Evolutionary conservation across 2,113 vertebrate species (phyloP).

Genomic region (human): DNA sequence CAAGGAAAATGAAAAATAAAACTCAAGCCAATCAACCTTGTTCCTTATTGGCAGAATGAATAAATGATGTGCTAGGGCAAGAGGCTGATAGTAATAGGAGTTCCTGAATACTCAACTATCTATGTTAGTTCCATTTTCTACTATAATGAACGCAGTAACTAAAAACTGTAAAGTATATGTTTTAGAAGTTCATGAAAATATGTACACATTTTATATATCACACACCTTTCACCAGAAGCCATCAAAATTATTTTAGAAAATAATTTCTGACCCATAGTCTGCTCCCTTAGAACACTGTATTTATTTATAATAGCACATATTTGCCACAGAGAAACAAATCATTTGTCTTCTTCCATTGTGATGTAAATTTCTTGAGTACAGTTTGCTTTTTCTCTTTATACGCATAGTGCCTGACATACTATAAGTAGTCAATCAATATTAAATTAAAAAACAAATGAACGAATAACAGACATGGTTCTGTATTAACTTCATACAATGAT

Average conservation of each 20-base stretch:
- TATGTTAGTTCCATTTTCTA: conserved; percentile 47
- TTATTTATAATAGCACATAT: not conserved
- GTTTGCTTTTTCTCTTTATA: conserved; percentile 18
- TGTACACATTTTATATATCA: not conserved
- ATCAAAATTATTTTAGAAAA: conserved; percentile 8
- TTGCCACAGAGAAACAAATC: not conserved
- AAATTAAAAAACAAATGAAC: conserved; percentile 6
- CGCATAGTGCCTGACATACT: not conserved
- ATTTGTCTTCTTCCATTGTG: not conserved
- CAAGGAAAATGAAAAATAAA: conserved; percentile 46
- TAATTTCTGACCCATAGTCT: not conserved
- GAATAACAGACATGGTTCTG: not conserved
- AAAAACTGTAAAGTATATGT: conserved; percentile 33
- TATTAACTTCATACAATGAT: not conserved
- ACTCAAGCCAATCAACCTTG: conserved; percentile 31
- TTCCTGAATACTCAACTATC: not conserved
- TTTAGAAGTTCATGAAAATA: conserved; percentile 59
- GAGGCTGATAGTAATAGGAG: not conserved
- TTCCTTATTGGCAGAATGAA: conserved; percentile 31
- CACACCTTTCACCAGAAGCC: not conserved
- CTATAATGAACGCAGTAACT: conserved; percentile 19
- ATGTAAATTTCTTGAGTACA: conserved; percentile 15
- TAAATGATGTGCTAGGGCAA: not conserved
- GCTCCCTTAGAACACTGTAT: not conserved
- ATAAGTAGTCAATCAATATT: not conserved